phyloP scores from a whole-genome alignment of 2,888 invertebrate genomes.

The Anarsia innoxiella region DNA sequence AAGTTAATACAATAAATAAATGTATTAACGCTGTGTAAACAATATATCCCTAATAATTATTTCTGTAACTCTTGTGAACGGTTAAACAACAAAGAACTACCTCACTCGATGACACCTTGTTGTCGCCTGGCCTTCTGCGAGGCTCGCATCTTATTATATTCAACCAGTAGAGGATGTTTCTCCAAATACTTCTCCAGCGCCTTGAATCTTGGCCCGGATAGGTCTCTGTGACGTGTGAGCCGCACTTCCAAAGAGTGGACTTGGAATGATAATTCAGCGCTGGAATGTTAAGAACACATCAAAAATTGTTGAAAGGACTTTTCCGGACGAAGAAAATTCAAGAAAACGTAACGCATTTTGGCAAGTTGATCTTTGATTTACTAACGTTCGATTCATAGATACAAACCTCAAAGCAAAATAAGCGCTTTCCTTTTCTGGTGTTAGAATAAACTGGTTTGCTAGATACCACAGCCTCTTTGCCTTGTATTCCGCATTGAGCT shows the following conservation, averaged over 20 bases:
- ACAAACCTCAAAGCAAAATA: slow-evolving; percentile 70
- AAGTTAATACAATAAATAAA: too few species aligned
- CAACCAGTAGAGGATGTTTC: slow-evolving; percentile 54
- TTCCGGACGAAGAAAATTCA: too few species aligned
- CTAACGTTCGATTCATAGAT: too few species aligned
- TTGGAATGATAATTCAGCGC: slow-evolving; percentile 59
- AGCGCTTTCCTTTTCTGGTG: slow-evolving; percentile 74
- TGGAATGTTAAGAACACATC: too few species aligned
- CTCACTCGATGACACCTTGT: too few species aligned
- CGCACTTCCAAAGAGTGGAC: slow-evolving; percentile 78
- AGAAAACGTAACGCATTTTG: too few species aligned
- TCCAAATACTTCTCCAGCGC: slow-evolving; percentile 50
- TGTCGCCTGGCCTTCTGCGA: slow-evolving; percentile 24
- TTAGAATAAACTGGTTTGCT: slow-evolving; percentile 73
- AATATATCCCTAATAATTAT: too few species aligned
- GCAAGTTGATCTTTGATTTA: too few species aligned
- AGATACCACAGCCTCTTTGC: slow-evolving; percentile 75
- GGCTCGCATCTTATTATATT: slow-evolving; percentile 37
- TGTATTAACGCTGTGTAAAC: too few species aligned
- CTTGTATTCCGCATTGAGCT: slow-evolving; percentile 69
- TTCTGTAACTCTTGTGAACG: too few species aligned
- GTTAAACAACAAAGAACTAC: too few species aligned
- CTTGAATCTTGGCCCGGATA: slow-evolving; percentile 66
- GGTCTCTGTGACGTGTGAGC: slow-evolving; percentile 74
- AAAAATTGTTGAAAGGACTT: too few species aligned